A percentile compares a stretch with the other conserved stretches of the same genome.
Conservation (phyloP, 2,113 vertebrate species). For the Sarotherodon lohbergeri region DNA sequence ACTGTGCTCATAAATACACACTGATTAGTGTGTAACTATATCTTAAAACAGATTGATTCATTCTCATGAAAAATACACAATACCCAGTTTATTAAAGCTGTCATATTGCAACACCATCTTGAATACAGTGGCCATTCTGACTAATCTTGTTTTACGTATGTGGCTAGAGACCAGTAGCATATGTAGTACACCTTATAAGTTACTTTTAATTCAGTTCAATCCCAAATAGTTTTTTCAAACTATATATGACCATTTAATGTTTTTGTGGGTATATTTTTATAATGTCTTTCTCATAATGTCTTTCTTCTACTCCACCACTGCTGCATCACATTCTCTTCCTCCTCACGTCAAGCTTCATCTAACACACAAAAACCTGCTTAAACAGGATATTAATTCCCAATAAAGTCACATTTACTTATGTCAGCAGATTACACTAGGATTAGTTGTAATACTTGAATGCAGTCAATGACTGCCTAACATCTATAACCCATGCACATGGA, state of each 20-base stretch:
- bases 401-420: rapidly evolving
- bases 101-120: background rate
- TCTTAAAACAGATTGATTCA: background rate
- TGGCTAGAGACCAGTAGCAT: background rate
- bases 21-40: background rate
- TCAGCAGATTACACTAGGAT: background rate
- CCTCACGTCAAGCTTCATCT: background rate
- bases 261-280: background rate
- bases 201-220: background rate
- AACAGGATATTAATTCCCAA: background rate
- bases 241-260: background rate
- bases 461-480: background rate
- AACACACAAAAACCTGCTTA: background rate
- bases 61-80: background rate
- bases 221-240: background rate
- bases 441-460: background rate
- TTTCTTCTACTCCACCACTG: background rate
- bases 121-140: background rate
- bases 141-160: background rate
- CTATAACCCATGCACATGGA: background rate
- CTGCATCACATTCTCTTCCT: background rate
- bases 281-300: background rate
- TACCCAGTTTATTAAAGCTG: background rate
- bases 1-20: background rate
- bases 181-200: background rate